Evolutionary conservation across 2,797 vertebrate species (phyloP).

Genomic region (Petrocephalus schoutedeni): DNA sequence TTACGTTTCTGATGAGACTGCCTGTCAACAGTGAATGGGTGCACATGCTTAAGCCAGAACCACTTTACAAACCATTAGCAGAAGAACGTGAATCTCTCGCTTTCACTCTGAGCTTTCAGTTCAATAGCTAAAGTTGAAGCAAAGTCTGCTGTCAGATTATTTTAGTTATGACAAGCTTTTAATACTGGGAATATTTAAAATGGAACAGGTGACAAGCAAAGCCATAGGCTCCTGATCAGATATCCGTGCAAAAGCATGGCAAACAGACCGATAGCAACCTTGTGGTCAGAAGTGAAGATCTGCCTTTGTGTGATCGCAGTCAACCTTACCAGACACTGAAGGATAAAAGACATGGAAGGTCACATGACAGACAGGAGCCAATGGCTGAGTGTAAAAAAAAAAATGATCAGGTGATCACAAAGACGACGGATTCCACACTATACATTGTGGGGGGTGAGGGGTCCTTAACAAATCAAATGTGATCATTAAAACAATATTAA

Average conservation of each 20-base stretch:
- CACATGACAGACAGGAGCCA: conserved; percentile 73
- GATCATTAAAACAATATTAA: not conserved
- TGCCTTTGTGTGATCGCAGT: conserved; percentile 94
- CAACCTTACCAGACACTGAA: conserved; percentile 86
- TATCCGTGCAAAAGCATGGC: conserved; percentile 67
- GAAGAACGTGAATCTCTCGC: not conserved
- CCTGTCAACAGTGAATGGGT: conserved; percentile 54
- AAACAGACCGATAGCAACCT: conserved; percentile 77
- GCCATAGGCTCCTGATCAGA: conserved; percentile 38
- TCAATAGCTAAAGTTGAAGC: not conserved
- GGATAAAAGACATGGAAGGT: conserved; percentile 75
- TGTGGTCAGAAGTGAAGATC: conserved; percentile 90
- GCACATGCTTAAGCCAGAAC: conserved; percentile 73
- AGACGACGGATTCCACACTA: conserved; percentile 42
- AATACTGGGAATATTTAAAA: conserved; percentile 21
- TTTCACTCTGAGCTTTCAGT: not conserved
- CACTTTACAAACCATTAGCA: conserved; percentile 58
- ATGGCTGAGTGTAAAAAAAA: conserved; percentile 49
- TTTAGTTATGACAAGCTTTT: conserved; percentile 20
- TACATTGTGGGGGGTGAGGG: not conserved
- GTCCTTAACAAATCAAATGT: not conserved
- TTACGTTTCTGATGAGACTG: conserved; percentile 31
- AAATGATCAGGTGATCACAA: conserved; percentile 61
- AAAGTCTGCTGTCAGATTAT: not conserved
- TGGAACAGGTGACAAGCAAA: conserved; percentile 25